Percentiles rank a stretch among this genome's conserved stretches.
Conservation (phyloP, 1,140 invertebrate species). For the Drosophila pseudoobscura region DNA sequence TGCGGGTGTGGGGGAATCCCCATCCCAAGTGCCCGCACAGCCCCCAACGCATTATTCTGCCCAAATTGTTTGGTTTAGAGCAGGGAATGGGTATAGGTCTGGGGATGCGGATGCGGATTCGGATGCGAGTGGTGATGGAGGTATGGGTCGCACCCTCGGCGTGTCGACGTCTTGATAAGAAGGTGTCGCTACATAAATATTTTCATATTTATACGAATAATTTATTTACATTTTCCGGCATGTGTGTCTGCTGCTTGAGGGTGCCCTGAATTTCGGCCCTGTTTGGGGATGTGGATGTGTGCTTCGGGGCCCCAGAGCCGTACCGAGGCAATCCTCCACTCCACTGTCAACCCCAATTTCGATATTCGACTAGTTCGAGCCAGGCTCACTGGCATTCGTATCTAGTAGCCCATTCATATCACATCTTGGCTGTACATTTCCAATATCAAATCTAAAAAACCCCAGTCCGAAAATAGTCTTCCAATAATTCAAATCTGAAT, state of each 20-base stretch:
- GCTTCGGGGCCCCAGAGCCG: background rate
- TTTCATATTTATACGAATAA: slow-evolving; percentile 33
- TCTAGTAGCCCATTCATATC: slow-evolving; percentile 50
- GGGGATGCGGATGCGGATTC: no score
- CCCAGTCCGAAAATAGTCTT: background rate
- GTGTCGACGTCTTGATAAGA: slow-evolving; percentile 70
- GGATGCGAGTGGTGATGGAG: background rate
- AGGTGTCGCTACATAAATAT: slow-evolving; percentile 47
- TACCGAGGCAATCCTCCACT: background rate
- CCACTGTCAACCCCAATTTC: slow-evolving; percentile 3
- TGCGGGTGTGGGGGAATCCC: slow-evolving; percentile 7
- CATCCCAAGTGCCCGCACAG: background rate
- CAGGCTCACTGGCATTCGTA: slow-evolving; percentile 39
- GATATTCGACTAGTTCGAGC: background rate
- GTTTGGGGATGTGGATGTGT: slow-evolving; percentile 1
- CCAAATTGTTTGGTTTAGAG: slow-evolving; percentile 23
- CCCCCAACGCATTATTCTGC: background rate
- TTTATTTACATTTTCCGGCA: slow-evolving; percentile 37
- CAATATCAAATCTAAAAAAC: background rate
- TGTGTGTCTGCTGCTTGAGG: background rate
- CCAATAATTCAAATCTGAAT: background rate
- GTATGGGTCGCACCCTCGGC: slow-evolving; percentile 7
- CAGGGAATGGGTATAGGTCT: background rate
- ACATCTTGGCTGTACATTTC: slow-evolving; percentile 26
- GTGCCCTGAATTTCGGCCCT: no score